Evolutionary conservation across 2,888 invertebrate species (phyloP).

Genomic region (Dione juno): DNA sequence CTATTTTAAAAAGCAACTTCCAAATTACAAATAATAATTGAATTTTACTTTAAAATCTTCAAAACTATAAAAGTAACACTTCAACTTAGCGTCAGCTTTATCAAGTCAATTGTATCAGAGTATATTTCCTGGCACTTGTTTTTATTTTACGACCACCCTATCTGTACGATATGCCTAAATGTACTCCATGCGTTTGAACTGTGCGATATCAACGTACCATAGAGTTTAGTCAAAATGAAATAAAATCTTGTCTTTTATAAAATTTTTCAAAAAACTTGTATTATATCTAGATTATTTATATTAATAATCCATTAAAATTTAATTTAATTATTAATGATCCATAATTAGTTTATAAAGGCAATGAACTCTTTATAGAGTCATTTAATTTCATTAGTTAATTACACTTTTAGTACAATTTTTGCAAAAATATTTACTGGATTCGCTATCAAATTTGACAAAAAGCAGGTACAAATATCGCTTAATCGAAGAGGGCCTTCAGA

Average conservation of each 20-base stretch:
- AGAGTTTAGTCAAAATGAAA: slow-evolving; percentile 21
- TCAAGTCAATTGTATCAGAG: slow-evolving; percentile 53
- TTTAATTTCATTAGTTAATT: slow-evolving; percentile 10
- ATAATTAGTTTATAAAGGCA: slow-evolving; percentile 15
- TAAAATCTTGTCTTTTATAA: slow-evolving; percentile 8
- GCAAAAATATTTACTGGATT: slow-evolving; percentile 39
- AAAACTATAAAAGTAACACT: neutral
- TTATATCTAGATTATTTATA: neutral
- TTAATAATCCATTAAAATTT: slow-evolving; percentile 2
- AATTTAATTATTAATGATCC: slow-evolving; percentile 1
- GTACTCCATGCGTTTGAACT: slow-evolving; percentile 59
- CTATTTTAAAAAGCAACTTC: no score
- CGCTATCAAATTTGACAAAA: slow-evolving; percentile 56
- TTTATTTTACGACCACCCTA: slow-evolving; percentile 69
- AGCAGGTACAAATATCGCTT: slow-evolving; percentile 74
- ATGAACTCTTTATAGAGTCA: slow-evolving; percentile 8
- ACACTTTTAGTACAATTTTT: slow-evolving; percentile 15
- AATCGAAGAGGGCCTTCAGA: slow-evolving; percentile 68
- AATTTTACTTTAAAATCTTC: neutral
- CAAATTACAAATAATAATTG: neutral
- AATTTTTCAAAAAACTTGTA: neutral
- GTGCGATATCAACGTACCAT: slow-evolving; percentile 12
- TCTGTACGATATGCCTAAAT: slow-evolving; percentile 66
- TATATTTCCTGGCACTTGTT: slow-evolving; percentile 55
- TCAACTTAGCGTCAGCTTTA: slow-evolving; percentile 46